Base-by-base conservation (phyloP, 2,797 vertebrate species). In the Rhinichthys osculus region DNA sequence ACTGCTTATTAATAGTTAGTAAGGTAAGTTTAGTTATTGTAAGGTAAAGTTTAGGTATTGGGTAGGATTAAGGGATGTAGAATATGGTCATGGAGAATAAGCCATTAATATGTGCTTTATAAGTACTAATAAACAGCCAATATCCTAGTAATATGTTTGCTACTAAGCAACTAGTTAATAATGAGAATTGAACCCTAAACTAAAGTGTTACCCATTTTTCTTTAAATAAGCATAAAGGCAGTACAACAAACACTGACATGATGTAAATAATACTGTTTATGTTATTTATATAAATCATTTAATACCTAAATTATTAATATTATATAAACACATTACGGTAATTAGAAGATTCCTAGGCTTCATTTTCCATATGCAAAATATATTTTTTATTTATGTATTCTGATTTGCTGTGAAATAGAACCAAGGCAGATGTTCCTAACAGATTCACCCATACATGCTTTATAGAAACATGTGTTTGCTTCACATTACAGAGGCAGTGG, bases 401-500 rank as follows among this genome's bases (percentile, higher is more conserved):
- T 33, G 14, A 33, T 59, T 62, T 62, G 19, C 3, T 38, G 35
- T 38, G 2, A 77, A 44, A 77, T 30, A 33, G 38, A 11, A 30
- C 14, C 3, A 14, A 50, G 27, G 21, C 44, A 35, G 64, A 57
- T 78, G 72, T 77, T 77, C 19, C 27, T 73, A 38, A 66, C 47
- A 69, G n/a, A 4, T 71, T 83, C 66, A 79, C n/a, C 27, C n/a
- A 59, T 47, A 1, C 14, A 57, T 42, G 21, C 57, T 74, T 66
- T n/a, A 69, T 38, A 57, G 47, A 79, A 84, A 52, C 17, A 44
- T 84, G 57, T 85, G 59, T 84, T 92, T 93, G 91, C 93, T 64
- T 92, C 88, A 92, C 47, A 35, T 52, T 81, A 50, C 94, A 99
- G 98, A 95, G 92, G 90, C 94, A 70, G 93, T 94, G 76, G 91